Base-by-base conservation (phyloP, 2,797 vertebrate genomes). In the Podarcis lilfordi region DNA sequence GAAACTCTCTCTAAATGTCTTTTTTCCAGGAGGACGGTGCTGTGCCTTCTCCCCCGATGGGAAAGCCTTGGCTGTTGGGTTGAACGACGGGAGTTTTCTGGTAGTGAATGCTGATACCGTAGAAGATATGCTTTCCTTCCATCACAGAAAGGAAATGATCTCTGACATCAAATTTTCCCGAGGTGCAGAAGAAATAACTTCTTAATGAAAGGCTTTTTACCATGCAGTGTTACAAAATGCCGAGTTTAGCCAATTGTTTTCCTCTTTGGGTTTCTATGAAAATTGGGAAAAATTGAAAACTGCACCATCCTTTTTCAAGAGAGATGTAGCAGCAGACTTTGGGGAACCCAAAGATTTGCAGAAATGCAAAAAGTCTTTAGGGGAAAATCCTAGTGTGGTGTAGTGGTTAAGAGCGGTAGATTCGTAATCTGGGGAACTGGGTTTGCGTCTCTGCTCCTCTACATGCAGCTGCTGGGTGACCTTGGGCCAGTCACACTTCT, bases 61-160 rank as follows among this genome's bases (percentile, higher is more conserved):
- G n/a, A 99, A 99, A 93, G 98, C 98, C 88, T 97, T 99, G 95
- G 98, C 98, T 0, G 98, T 99, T 2, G 99, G 99, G 8, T 91
- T 99, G 91, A 99, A 98, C 0, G 99, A 99, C 9, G 99, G 99
- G 82, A 98, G 99, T 94, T 99, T 99, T 94, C 96, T 99, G 94
- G 98, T 99, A 81, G 99, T 99, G 82, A 99, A 99, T 10, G 98
- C 98, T 0, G 99, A 99, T 94, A 99, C 98, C 0, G 97, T 99
- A 92, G 99, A 99, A 96, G 99, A 99, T 96, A 99, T 99, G 98
- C 98, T 99, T 89, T 98, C 98, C 85, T 99, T 99, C 93, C 99
- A 99, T 95, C 99, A 99, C 96, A 98, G 99, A 93, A 98, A 97
- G 93, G 98, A 99, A 95, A 98, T 98, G 96, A 99, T 99, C 93